These are phyloP conservation scores for Sminthurinus aureus DNA, from an alignment of 2,888 invertebrate species.

Conservation along the genomic window DNA sequence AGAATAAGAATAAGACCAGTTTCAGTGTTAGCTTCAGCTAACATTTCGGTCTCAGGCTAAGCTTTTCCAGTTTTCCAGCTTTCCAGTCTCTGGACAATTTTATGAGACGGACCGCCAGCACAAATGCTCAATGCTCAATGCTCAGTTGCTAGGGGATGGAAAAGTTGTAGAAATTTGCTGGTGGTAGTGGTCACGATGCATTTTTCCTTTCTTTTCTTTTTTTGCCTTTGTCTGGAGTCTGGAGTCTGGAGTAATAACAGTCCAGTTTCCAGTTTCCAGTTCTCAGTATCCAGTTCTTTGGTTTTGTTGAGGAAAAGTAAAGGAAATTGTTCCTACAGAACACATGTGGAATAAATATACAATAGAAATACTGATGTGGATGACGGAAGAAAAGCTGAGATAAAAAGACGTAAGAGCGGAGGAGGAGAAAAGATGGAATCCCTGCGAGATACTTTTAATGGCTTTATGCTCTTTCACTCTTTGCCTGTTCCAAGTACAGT, in stretches of 20 bases:
- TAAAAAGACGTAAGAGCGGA: neutral
- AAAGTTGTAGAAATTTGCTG: neutral
- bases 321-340: too few relatives aligned
- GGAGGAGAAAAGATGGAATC: neutral
- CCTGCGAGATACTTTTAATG: slow-evolving; percentile 5
- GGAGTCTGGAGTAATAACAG: neutral
- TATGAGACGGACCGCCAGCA: neutral
- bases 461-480: neutral
- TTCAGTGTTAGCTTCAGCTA: neutral
- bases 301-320: neutral
- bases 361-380: too few relatives aligned
- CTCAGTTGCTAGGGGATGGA: neutral
- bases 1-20: neutral
- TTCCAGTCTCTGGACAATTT: slow-evolving; percentile 3
- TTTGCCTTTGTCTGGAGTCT: neutral
- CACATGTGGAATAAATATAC: neutral
- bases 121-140: neutral
- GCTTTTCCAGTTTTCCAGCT: neutral
- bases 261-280: neutral
- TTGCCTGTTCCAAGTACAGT: neutral
- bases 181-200: too few relatives aligned
- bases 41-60: too few relatives aligned
- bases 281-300: too few relatives aligned
- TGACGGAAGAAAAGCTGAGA: neutral
- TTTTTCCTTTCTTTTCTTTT: too few relatives aligned